These are phyloP conservation scores for Paraescarpia echinospica DNA, from an alignment of 1,140 invertebrate genomes.

Conservation along the genomic window DNA sequence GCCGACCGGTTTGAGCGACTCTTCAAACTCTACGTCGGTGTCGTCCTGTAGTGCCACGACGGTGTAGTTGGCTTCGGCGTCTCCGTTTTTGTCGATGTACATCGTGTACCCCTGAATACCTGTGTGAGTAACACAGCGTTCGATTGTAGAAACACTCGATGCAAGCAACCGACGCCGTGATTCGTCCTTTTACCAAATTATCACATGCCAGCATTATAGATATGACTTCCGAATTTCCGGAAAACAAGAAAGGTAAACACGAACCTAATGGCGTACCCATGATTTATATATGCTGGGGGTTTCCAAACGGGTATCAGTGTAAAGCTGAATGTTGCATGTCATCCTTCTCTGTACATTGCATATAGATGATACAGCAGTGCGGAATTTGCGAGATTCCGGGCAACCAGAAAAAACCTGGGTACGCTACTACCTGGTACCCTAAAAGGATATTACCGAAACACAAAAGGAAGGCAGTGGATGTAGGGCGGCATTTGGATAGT, in stretches of 20 bases:
- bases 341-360: too few species aligned
- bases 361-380: too few species aligned
- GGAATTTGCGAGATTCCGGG: too few species aligned
- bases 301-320: background rate
- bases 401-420: background rate
- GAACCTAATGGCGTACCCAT: too few species aligned
- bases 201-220: background rate
- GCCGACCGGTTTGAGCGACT: conserved; percentile 26
- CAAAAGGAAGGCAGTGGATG: background rate
- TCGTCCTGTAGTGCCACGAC: conserved; percentile 69
- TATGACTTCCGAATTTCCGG: background rate
- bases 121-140: conserved; percentile 51
- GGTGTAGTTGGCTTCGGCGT: conserved; percentile 96
- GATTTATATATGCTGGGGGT: background rate
- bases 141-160: background rate
- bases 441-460: background rate
- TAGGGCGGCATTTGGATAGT: too few species aligned
- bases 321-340: too few species aligned
- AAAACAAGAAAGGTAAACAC: background rate
- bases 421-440: too few species aligned
- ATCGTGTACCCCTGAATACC: conserved; percentile 90
- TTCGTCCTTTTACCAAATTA: background rate
- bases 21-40: background rate
- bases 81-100: conserved; percentile 86
- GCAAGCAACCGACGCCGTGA: background rate